These are phyloP conservation scores for Caenorhabditis panamensis DNA, from an alignment of 2,888 invertebrate species.

Conservation along the genomic window DNA sequence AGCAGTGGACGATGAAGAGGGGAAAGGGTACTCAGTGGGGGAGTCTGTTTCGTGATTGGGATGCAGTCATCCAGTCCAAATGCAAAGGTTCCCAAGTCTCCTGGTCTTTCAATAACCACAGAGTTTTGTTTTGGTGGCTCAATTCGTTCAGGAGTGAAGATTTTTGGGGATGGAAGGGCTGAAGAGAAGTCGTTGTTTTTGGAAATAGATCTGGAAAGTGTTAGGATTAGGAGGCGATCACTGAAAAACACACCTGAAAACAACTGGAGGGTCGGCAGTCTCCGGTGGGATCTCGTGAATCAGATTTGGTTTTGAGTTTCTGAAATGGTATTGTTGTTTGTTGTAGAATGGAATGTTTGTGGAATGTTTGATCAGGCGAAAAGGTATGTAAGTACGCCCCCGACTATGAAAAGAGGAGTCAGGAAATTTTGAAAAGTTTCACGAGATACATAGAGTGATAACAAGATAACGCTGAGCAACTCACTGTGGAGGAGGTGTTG, in stretches of 20 bases:
- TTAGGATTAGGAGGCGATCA: neutral
- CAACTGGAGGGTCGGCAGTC: slow-evolving; percentile 19
- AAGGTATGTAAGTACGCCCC: neutral
- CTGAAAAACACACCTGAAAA: slow-evolving; percentile 11
- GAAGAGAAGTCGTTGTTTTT: slow-evolving; percentile 7
- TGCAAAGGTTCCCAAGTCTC: slow-evolving; percentile 19
- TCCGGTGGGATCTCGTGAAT: slow-evolving; percentile 7
- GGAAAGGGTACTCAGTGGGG: slow-evolving; percentile 38
- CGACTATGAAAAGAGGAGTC: no score
- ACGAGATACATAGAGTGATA: no score
- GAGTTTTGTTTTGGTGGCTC: slow-evolving; percentile 50
- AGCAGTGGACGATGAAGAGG: slow-evolving; percentile 34
- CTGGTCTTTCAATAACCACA: slow-evolving; percentile 50
- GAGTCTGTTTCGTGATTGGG: slow-evolving; percentile 26
- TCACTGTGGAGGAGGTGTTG: slow-evolving; percentile 45
- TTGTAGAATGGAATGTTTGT: neutral
- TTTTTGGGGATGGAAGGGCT: slow-evolving; percentile 23
- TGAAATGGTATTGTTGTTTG: slow-evolving; percentile 7
- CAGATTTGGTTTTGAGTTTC: slow-evolving; percentile 29
- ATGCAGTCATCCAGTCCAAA: slow-evolving; percentile 52
- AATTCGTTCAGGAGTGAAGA: slow-evolving; percentile 47
- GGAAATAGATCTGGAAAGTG: slow-evolving; percentile 29
- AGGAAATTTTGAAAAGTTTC: no score
- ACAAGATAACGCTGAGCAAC: neutral
- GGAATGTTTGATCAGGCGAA: neutral